These are phyloP conservation scores for Microtus richardsoni DNA, from an alignment of 2,113 vertebrate genomes.

Conservation along the genomic window DNA sequence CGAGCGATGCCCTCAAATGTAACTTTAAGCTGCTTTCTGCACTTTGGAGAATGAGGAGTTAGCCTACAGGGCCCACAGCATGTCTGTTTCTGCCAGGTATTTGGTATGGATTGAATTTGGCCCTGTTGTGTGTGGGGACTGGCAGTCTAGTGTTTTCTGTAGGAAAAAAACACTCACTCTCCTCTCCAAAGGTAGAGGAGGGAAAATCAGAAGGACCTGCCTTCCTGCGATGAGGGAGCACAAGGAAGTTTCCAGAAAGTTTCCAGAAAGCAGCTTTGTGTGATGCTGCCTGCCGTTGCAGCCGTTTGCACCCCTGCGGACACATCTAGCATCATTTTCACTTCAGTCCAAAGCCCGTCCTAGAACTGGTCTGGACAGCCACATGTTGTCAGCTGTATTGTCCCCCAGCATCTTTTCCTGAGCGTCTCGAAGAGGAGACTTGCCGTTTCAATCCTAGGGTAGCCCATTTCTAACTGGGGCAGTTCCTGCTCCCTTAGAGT, in stretches of 20 bases:
- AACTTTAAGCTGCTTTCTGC: neutral
- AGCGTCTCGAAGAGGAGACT: neutral
- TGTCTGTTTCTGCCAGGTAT: neutral
- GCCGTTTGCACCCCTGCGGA: neutral
- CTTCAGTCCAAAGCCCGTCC: neutral
- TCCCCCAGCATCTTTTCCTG: neutral
- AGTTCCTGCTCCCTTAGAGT: neutral
- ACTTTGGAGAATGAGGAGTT: neutral
- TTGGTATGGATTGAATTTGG: neutral
- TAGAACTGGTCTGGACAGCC: neutral
- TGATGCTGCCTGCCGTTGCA: neutral
- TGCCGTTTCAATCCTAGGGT: rapidly evolving
- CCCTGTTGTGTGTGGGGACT: neutral
- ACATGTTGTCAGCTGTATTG: rapidly evolving
- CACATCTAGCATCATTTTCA: neutral
- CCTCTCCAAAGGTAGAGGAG: neutral
- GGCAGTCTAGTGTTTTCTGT: neutral
- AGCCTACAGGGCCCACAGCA: too few relatives aligned
- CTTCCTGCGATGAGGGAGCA: neutral
- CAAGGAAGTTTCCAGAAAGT: neutral
- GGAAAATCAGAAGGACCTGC: neutral
- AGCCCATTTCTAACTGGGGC: neutral
- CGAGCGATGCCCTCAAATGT: too few relatives aligned
- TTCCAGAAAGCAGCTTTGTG: neutral
- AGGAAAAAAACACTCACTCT: neutral